Evolutionary conservation across 1,140 invertebrate species (phyloP), one percentile per base, ranked within the genome.

Genomic region (Papilio helenus): DNA sequence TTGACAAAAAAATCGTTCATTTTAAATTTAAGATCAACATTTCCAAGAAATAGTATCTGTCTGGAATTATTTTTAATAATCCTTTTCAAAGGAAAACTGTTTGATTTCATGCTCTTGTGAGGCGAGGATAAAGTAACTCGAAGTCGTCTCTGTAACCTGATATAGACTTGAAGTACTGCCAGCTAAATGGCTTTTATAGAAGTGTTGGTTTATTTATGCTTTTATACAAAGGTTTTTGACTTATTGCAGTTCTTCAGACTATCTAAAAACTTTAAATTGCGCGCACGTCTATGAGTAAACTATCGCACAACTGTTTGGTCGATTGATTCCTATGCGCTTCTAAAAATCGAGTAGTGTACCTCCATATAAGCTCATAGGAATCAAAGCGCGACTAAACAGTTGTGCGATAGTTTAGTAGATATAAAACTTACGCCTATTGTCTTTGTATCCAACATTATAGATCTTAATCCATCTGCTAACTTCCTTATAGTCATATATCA

Each of bases 391-490:
- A 34, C 34, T 34, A 34, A 34, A 34, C 34, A 34, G 34, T n/a
- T n/a, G n/a, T n/a, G n/a, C n/a, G n/a, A n/a, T n/a, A n/a, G n/a
- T n/a, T n/a, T n/a, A n/a, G n/a, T n/a, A n/a, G n/a, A n/a, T n/a
- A n/a, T n/a, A n/a, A n/a, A 29, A 68, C 23, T 29, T 39, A 39
- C 51, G 10, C 44, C 14, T 74, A 51, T 23, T 44, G 72, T 74
- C 72, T 16, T 42, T 74, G 20, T 74, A 74, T 49, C 72, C 72
- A 49, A 74, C 20, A 18, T 74, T 74, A 16, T 46, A 74, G 2
- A 74, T 44, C 23, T 74, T 46, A 14, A n/a, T 49, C 72, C 72
- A 74, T 74, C 20, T 74, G 42, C 72, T 74, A 14, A 74, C 20
- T 23, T 74, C 72, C 20, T 74, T 74, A n/a, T 49, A 46, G 72